Evolutionary conservation across 2,888 invertebrate species (phyloP).

Genomic region (Mylabris sibirica): DNA sequence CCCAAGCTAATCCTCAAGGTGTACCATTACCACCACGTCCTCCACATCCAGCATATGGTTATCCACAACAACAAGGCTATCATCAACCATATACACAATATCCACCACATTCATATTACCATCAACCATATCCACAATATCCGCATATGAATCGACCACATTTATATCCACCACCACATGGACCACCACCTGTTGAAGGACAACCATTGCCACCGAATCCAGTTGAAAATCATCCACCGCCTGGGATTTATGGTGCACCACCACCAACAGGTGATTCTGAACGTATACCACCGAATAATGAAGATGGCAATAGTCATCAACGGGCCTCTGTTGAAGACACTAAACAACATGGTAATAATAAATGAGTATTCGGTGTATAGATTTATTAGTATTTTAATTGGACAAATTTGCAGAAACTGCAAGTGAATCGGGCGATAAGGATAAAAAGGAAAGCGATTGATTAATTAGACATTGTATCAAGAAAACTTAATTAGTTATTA

Average conservation of each 20-base stretch:
- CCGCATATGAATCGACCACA: slow-evolving; percentile 64
- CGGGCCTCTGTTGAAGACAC: slow-evolving; percentile 20
- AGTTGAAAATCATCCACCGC: slow-evolving; percentile 22
- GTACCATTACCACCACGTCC: slow-evolving; percentile 66
- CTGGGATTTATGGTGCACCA: slow-evolving; percentile 36
- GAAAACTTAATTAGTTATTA: background rate
- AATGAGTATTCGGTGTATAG: background rate
- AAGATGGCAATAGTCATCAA: slow-evolving; percentile 23
- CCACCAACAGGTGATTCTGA: slow-evolving; percentile 44
- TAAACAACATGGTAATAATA: slow-evolving; percentile 24
- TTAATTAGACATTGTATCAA: no score
- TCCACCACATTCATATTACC: slow-evolving; percentile 63
- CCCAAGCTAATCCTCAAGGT: slow-evolving; percentile 60
- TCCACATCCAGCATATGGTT: slow-evolving; percentile 63
- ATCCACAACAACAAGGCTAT: slow-evolving; percentile 49
- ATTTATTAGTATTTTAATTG: background rate
- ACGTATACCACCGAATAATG: slow-evolving; percentile 29
- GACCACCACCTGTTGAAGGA: slow-evolving; percentile 58
- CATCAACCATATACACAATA: slow-evolving; percentile 59
- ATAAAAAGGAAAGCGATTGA: slow-evolving; percentile 37
- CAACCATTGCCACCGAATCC: slow-evolving; percentile 48
- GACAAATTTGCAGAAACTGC: background rate
- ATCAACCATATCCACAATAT: slow-evolving; percentile 66
- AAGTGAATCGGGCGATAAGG: slow-evolving; percentile 18
- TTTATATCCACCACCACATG: slow-evolving; percentile 58